Conservation (phyloP, 2,888 invertebrate genomes). For the Cartodere bifasciata region DNA sequence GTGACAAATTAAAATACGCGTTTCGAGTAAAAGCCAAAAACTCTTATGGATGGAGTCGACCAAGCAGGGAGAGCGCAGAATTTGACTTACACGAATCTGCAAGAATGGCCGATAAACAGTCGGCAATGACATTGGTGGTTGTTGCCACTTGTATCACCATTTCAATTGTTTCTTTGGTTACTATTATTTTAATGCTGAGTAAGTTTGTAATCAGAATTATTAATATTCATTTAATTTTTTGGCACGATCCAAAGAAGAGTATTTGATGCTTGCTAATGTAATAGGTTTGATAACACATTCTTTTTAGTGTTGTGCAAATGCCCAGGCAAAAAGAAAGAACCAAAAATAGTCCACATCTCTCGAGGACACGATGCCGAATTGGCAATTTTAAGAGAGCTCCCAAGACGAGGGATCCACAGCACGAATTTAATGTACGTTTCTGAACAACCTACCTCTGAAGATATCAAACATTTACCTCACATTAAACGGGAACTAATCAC, state of each 20-base stretch:
- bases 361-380: conserved; percentile 65
- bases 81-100: conserved; percentile 38
- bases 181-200: conserved; percentile 41
- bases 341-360: conserved; percentile 28
- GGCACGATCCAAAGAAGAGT: too few species aligned
- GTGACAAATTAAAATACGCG: conserved; percentile 47
- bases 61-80: conserved; percentile 53
- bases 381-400: conserved; percentile 74
- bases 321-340: conserved; percentile 23
- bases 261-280: too few species aligned
- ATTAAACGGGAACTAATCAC: conserved; percentile 79
- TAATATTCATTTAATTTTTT: too few species aligned
- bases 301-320: conserved; percentile 17
- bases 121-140: conserved; percentile 40
- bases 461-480: conserved; percentile 68
- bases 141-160: conserved; percentile 51
- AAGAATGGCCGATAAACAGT: conserved; percentile 39
- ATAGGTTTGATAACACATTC: too few species aligned
- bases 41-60: conserved; percentile 68
- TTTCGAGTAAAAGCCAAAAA: conserved; percentile 73
- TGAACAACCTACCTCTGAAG: conserved; percentile 37
- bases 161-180: conserved; percentile 32
- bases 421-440: conserved; percentile 72
- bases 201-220: conserved; percentile 25
- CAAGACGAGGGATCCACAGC: conserved; percentile 60